phyloP scores from a whole-genome alignment of 2,888 invertebrate genomes.

The Carcina quercana region DNA sequence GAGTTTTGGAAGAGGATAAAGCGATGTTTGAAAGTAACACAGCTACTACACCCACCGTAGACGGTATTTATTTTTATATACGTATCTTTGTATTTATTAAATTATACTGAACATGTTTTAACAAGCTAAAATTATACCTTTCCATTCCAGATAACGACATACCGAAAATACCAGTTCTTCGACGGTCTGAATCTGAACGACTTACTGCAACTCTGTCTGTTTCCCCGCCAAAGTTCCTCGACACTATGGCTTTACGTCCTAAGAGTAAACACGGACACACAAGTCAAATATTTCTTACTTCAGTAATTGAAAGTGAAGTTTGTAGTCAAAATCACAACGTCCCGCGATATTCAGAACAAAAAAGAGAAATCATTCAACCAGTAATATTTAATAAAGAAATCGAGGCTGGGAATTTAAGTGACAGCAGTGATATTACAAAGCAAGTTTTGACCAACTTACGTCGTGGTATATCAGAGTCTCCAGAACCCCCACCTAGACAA shows the following conservation, averaged over 20 bases:
- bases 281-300: constrained; percentile 76
- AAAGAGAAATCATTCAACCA: constrained; percentile 12
- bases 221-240: constrained; percentile 78
- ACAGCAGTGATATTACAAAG: constrained; percentile 60
- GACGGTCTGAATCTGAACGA: constrained; percentile 67
- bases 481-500: constrained; percentile 64
- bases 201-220: constrained; percentile 50
- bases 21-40: constrained; percentile 15
- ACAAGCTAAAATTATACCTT: too few relatives aligned
- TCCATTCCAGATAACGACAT: constrained; percentile 57
- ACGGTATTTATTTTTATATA: too few relatives aligned
- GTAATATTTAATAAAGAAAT: constrained; percentile 25
- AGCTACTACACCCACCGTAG: constrained; percentile 3
- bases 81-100: neutral
- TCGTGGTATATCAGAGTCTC: constrained; percentile 57
- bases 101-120: too few relatives aligned
- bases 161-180: constrained; percentile 53
- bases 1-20: constrained; percentile 24
- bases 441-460: constrained; percentile 55
- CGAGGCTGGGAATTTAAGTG: constrained; percentile 55
- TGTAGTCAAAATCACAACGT: constrained; percentile 23
- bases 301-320: constrained; percentile 43
- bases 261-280: constrained; percentile 76
- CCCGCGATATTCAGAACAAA: constrained; percentile 15
- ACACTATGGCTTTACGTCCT: constrained; percentile 88